These are phyloP conservation scores for Hirtodrosophila trivittata DNA, from an alignment of 2,888 invertebrate genomes.

Conservation along the genomic window DNA sequence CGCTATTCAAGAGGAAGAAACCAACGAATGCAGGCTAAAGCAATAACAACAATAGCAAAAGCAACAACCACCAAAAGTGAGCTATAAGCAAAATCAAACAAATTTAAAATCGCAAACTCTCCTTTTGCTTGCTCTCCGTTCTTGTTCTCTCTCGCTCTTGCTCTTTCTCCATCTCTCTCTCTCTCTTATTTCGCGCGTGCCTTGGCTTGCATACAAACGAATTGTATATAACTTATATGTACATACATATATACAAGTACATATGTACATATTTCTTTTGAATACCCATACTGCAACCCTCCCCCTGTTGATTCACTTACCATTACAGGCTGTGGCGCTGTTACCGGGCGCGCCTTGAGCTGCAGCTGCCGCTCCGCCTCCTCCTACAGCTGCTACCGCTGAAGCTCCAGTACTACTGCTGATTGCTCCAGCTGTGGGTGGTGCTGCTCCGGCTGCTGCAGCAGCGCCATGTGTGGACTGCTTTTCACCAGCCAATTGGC, in stretches of 20 bases:
- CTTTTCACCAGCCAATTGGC: conserved; percentile 84
- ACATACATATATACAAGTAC: not conserved
- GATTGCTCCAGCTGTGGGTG: conserved; percentile 48
- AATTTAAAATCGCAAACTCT: conserved; percentile 31
- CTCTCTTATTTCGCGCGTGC: conserved; percentile 52
- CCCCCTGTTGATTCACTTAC: conserved; percentile 60
- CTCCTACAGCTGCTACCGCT: conserved; percentile 38
- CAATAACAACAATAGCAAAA: conserved; percentile 23
- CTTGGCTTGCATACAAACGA: conserved; percentile 33
- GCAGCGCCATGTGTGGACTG: conserved; percentile 84
- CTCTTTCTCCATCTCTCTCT: conserved; percentile 10
- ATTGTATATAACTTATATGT: conserved; percentile 4
- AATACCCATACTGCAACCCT: conserved; percentile 14
- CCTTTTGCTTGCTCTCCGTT: not conserved
- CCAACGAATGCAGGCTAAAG: conserved; percentile 34
- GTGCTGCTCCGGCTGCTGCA: conserved; percentile 59
- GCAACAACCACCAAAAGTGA: conserved; percentile 30
- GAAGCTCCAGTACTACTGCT: conserved; percentile 38
- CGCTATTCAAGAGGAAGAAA: conserved; percentile 24
- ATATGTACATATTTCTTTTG: conserved; percentile 26
- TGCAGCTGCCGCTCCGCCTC: conserved; percentile 43
- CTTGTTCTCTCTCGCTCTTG: conserved; percentile 15
- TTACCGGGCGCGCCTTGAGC: conserved; percentile 58
- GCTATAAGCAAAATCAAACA: conserved; percentile 35
- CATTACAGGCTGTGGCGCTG: conserved; percentile 71